Conservation (phyloP, 2,113 vertebrate genomes). For the Centropristis striata region DNA sequence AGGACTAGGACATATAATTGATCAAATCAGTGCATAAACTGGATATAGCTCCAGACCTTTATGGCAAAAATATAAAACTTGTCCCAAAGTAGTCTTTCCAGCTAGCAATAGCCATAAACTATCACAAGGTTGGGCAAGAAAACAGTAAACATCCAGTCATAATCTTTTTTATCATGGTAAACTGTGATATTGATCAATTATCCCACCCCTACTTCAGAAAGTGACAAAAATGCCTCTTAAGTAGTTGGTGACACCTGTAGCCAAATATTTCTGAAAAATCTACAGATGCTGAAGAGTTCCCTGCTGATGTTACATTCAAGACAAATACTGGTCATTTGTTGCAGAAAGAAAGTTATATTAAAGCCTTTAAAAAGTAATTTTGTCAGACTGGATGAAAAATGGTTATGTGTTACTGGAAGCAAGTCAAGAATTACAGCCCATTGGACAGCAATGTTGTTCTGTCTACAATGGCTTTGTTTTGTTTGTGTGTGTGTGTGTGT, state of each 20-base stretch:
- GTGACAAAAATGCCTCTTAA: not conserved
- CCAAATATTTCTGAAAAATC: not conserved
- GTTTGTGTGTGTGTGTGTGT: no score
- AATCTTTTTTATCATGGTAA: not conserved
- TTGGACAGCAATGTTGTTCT: not conserved
- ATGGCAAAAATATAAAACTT: not conserved
- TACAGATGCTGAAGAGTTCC: not conserved
- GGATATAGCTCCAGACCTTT: not conserved
- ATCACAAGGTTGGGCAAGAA: not conserved
- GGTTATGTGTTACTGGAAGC: not conserved
- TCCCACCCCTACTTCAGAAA: not conserved
- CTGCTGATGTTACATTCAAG: not conserved
- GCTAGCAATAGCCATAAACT: not conserved
- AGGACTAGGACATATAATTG: not conserved
- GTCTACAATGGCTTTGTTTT: not conserved
- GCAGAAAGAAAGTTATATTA: not conserved
- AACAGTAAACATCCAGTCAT: not conserved
- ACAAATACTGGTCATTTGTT: not conserved
- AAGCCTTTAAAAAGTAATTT: not conserved
- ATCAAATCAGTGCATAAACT: not conserved
- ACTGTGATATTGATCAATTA: not conserved
- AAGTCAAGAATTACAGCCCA: not conserved
- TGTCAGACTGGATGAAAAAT: not conserved
- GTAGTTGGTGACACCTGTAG: no score
- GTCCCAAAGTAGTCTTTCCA: not conserved